Conservation (phyloP, 2,113 vertebrate species). For the Martes martes region DNA sequence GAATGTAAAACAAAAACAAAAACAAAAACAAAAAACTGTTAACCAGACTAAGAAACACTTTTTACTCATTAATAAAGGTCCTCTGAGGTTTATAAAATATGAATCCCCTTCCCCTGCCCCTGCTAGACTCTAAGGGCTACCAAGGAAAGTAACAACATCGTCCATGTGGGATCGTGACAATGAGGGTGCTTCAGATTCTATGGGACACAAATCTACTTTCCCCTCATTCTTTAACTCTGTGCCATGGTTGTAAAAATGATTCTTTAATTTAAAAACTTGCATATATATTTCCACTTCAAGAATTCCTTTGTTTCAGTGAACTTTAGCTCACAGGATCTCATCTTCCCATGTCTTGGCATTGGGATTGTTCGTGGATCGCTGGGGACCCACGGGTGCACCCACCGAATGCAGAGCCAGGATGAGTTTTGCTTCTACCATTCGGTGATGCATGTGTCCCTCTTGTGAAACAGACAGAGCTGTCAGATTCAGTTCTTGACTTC, state of each 20-base stretch:
- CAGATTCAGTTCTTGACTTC: background rate
- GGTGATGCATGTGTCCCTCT: background rate
- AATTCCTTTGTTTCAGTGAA: background rate
- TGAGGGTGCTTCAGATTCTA: background rate
- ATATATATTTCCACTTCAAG: background rate
- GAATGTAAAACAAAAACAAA: background rate
- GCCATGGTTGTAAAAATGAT: background rate
- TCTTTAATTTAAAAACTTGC: background rate
- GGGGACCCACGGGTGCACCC: rapidly evolving
- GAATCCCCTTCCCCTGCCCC: background rate
- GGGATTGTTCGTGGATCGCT: background rate
- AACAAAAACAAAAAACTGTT: background rate
- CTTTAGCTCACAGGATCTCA: background rate
- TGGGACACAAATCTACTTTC: background rate
- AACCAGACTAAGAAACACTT: background rate
- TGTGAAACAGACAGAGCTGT: background rate
- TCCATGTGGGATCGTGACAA: background rate
- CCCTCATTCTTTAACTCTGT: background rate
- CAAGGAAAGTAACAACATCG: background rate
- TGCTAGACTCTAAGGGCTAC: background rate
- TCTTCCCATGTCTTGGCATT: background rate
- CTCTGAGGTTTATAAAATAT: background rate
- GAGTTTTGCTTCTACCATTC: background rate
- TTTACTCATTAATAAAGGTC: background rate
- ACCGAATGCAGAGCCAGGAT: background rate